Evolutionary conservation across 2,888 invertebrate genomes (phyloP), one percentile per base, ranked within the genome.

Genomic region (Eupithecia inturbata): DNA sequence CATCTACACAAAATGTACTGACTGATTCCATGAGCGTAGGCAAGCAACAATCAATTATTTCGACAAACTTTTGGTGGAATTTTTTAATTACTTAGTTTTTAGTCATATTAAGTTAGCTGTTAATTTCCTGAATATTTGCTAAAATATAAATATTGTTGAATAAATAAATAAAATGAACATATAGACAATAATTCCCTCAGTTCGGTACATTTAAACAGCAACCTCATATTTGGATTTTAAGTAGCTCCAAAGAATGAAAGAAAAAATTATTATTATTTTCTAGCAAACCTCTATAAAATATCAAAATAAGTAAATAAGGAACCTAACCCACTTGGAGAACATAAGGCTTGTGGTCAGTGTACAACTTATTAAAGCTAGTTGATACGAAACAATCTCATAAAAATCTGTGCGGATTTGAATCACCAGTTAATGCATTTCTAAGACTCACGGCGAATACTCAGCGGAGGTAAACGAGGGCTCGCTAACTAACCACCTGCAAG

Each of bases 401-500:
- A 60, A 60, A 60, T 60, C 6, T 16, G 28, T 16, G 63, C 7
- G n/a, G 9, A 33, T n/a, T 31, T 9, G 33, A 33, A 31, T 31
- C 63, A 60, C 28, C 28, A 7, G 10, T 63, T 6, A 60, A 63
- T 36, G 39, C 71, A 57, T 33, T 26, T 19, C 66, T 67, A 70
- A 45, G 41, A 68, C 67, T 75, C 75, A 68, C 67, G 70, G 68
- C 45, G 75, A 67, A 45, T 49, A 68, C 69, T 53, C 62, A 68
- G 68, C 60, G 74, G 68, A 70, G 66, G 57, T 49, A 62, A 67
- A 60, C 75, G 62, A 66, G 71, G 70, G 36, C 64, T 22, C 22
- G 62, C 76, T 71, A 73, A 63, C 45, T 67, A 41, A 62, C 68
- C 41, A 63, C 60, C 74, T 72, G 74, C 57, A 70, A 72, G 75